Percentiles rank a stretch among this genome's conserved stretches.
phyloP scores from a whole-genome alignment of 2,888 invertebrate species.

The Diploptera punctata region DNA sequence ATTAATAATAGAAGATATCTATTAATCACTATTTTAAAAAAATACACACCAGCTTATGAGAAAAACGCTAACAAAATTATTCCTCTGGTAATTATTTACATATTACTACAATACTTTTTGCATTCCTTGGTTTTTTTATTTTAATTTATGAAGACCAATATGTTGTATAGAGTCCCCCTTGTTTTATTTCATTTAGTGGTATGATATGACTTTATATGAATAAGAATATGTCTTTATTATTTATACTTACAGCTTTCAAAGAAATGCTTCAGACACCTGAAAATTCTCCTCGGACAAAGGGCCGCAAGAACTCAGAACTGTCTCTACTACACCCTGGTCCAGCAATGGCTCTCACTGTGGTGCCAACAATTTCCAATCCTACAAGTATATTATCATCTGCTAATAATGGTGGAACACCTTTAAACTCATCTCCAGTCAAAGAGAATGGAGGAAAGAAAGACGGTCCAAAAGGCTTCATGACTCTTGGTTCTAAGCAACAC shows the following conservation, averaged over 20 bases:
- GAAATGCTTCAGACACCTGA: constrained; percentile 79
- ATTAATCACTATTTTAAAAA: too few relatives aligned
- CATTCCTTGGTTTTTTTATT: too few relatives aligned
- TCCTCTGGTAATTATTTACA: too few relatives aligned
- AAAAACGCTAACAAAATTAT: too few relatives aligned
- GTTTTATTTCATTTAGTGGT: too few relatives aligned
- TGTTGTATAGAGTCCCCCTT: too few relatives aligned
- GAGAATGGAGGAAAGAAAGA: constrained; percentile 51
- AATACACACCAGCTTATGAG: too few relatives aligned
- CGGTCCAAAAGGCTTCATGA: constrained; percentile 76
- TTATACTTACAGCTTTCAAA: constrained; percentile 64
- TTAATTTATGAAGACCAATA: too few relatives aligned
- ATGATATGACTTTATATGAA: too few relatives aligned
- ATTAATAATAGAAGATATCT: too few relatives aligned
- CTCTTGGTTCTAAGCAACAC: constrained; percentile 83
- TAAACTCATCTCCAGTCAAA: constrained; percentile 70
- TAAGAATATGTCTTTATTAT: too few relatives aligned
- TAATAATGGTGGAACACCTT: constrained; percentile 2
- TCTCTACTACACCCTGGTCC: constrained; percentile 65
- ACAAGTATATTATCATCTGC: constrained; percentile 41
- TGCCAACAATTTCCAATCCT: constrained; percentile 30
- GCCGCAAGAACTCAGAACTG: constrained; percentile 61
- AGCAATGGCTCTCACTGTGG: constrained; percentile 50
- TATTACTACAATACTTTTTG: too few relatives aligned
- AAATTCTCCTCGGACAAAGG: constrained; percentile 78